Base-by-base conservation (phyloP, 2,797 vertebrate species). In the Pangasius larnaudii region DNA sequence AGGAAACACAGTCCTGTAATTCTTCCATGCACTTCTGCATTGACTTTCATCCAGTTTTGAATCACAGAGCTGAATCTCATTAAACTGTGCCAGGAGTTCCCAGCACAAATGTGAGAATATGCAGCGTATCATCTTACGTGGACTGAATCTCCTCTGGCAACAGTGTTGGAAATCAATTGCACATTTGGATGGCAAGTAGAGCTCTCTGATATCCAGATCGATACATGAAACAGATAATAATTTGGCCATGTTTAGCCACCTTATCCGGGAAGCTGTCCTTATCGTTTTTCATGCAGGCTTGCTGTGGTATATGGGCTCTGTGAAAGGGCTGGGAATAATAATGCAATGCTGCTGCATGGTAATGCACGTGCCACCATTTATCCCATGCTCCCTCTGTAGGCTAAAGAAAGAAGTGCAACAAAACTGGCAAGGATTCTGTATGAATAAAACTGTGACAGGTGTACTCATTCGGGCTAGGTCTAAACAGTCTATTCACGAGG, bases 191-290 rank as follows among this genome's bases (percentile, higher is more conserved):
- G 91, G 93, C 93, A 92, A 90, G 88, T 33, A 85, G 85, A 92
- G 92, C 82, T 91, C 93, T 88, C 94, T 89, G 87, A 94, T 94
- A 93, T 56, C 59, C 18, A 80, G 91, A 95, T 95, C 93, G 88
- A 92, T 93, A 90, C 87, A 78, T 0, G 67, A 91, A 92, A 93
- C 93, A 92, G 92, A 95, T 93, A 94, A 95, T 93, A 91, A 80
- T 92, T 91, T 91, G 85, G 87, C 91, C 89, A 91, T 93, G 77
- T 92, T 91, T 92, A 85, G 88, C 92, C 81, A 91, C 93, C 88
- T 92, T 75, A 36, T 88, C 86, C 91, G 87, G 91, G 91, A 94
- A 79, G 92, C 92, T 83, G 78, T 86, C 65, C 91, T 91, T 83
- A 94, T 94, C 91, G 90, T 91, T 88, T 90, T n/a, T 79, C 39